phyloP scores from a whole-genome alignment of 2,888 invertebrate species.

The Chorisops tibialis region DNA sequence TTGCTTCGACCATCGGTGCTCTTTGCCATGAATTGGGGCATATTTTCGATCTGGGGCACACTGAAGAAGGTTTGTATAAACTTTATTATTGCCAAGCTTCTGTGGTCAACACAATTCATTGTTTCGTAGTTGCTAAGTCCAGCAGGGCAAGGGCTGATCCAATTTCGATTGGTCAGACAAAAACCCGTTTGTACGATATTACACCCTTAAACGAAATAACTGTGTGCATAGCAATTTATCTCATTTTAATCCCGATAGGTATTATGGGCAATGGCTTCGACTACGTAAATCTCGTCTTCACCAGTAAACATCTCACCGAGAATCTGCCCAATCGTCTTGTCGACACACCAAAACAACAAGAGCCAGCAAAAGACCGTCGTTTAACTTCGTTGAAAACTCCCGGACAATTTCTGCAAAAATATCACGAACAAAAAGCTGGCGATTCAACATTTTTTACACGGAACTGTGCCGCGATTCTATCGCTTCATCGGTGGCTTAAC shows the following conservation, averaged over 20 bases:
- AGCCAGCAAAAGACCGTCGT: conserved; percentile 34
- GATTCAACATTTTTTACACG: conserved; percentile 48
- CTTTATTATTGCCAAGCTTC: no score
- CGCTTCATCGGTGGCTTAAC: conserved; percentile 48
- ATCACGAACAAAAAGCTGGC: conserved; percentile 46
- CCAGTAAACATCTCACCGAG: conserved; percentile 56
- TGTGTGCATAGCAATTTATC: no score
- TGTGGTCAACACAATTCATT: no score
- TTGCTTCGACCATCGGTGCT: conserved; percentile 86
- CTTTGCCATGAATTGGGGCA: conserved; percentile 92
- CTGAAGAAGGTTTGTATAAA: conserved; percentile 63
- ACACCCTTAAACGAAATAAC: no score
- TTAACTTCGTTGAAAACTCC: conserved; percentile 45
- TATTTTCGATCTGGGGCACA: conserved; percentile 90
- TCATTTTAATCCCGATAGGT: no score
- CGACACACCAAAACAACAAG: neutral
- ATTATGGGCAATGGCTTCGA: conserved; percentile 93
- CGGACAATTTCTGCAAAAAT: conserved; percentile 44
- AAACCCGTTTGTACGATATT: no score
- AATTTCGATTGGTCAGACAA: no score
- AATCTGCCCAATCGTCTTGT: conserved; percentile 46
- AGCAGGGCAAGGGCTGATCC: no score
- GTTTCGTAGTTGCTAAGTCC: no score
- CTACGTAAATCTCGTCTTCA: conserved; percentile 74
- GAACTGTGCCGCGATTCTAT: conserved; percentile 47